phyloP scores from a whole-genome alignment of 1,140 invertebrate genomes.

The Ericerus pela region DNA sequence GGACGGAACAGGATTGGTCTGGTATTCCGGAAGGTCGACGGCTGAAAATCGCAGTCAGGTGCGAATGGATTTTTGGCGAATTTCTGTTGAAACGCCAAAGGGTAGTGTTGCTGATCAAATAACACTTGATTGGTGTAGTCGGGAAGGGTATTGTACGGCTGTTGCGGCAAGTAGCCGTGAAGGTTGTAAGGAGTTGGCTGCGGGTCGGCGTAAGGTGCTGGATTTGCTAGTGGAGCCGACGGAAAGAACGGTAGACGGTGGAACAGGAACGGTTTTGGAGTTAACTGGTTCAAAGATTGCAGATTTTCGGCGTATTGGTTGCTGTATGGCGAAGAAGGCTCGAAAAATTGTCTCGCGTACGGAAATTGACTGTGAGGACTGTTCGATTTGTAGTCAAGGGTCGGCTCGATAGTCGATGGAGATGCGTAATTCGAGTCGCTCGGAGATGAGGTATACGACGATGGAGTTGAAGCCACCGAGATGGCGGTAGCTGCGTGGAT shows the following conservation, averaged over 20 bases:
- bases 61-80: background rate
- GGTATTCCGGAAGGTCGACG: background rate
- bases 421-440: background rate
- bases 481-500: background rate
- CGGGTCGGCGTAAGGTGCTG: background rate
- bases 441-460: background rate
- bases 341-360: slow-evolving; percentile 5
- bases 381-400: background rate
- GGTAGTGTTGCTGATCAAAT: background rate
- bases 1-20: background rate
- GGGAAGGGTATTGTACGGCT: background rate
- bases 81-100: background rate
- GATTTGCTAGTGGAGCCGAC: background rate
- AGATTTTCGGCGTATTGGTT: slow-evolving; percentile 1
- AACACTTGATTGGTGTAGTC: background rate
- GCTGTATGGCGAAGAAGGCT: background rate
- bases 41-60: background rate
- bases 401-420: background rate
- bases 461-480: background rate
- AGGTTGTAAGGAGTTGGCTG: background rate
- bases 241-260: background rate
- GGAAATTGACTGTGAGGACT: background rate
- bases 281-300: background rate
- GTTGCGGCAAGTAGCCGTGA: background rate
- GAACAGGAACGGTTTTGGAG: background rate